Evolutionary conservation across 2,797 vertebrate species (phyloP).

Genomic region (Enteromius fasciolatus): DNA sequence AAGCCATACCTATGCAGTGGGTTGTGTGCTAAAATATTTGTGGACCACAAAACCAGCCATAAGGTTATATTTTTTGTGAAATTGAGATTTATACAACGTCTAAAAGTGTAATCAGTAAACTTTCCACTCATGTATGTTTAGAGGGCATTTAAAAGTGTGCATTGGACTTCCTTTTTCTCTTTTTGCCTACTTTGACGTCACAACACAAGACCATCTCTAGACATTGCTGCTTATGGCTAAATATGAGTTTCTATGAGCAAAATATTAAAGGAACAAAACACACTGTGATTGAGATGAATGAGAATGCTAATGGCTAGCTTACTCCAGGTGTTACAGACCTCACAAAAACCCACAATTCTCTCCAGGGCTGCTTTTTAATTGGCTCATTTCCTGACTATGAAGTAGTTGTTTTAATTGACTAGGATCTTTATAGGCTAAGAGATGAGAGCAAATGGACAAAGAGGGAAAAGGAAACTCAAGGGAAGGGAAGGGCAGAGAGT

Average conservation of each 20-base stretch:
- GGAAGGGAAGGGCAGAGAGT: neutral
- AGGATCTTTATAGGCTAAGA: constrained; percentile 77
- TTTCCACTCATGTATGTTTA: neutral
- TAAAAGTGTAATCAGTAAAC: no score
- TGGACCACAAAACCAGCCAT: no score
- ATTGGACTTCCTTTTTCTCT: neutral
- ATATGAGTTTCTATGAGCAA: neutral
- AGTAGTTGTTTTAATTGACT: constrained; percentile 78
- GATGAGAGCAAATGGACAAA: constrained; percentile 74
- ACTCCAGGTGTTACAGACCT: constrained; percentile 20
- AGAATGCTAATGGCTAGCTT: neutral
- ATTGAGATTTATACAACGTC: no score
- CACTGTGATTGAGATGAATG: constrained; percentile 11
- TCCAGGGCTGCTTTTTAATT: constrained; percentile 75
- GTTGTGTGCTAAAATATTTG: neutral
- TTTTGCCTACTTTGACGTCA: neutral
- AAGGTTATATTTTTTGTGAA: no score
- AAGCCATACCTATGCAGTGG: neutral
- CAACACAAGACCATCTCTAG: neutral
- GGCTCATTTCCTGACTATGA: constrained; percentile 78
- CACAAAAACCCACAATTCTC: constrained; percentile 64
- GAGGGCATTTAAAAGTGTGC: neutral
- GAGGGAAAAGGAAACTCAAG: constrained; percentile 24
- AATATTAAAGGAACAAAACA: neutral
- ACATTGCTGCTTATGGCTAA: neutral